Base-by-base conservation (phyloP, 1,140 invertebrate genomes). In the Drosophila gunungcola region DNA sequence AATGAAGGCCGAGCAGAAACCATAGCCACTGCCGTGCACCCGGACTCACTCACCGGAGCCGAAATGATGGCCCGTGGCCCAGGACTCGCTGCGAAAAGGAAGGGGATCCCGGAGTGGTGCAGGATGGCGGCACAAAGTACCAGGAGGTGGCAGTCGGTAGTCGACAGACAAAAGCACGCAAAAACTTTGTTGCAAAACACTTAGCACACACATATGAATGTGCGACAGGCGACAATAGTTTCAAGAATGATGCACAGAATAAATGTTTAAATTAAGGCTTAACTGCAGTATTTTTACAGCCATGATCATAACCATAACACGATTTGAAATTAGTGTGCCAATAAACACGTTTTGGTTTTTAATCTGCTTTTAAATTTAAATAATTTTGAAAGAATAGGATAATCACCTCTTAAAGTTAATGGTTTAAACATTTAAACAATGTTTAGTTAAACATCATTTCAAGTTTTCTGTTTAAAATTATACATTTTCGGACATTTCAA, bases 151-250 rank as follows among this genome's bases (percentile, higher is more conserved):
- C 58, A 62, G 60, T 51, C 48, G 48, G 46, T 48, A 48, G 53
- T 63, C 57, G 43, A 64, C 75, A 73, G 81, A 86, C 82, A 81
- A 86, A 80, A 81, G 74, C 82, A 82, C 55, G 72, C 65, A 88
- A 86, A 79, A 86, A 86, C 83, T 86, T 86, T 88, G 83, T 86
- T 88, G 83, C 83, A 86, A 82, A 86, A 88, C 83, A 88, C 83
- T 86, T 86, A 88, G 78, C 52, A 51, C 60, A 68, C 63, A 78
- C 62, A 52, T 52, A 78, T 51, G 49, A 53, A 45, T 60, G 45
- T 27, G 56, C 32, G 4, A 2, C 81, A 86, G 83, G 69, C 54
- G 73, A 58, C 75, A 39, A 38, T 43, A 10, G 34, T 74, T 39
- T 65, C 42, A 11, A 16, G 12, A 6, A 12, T 11, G 12, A 13